phyloP scores from a whole-genome alignment of 2,888 invertebrate species.

The Rapana venosa region DNA sequence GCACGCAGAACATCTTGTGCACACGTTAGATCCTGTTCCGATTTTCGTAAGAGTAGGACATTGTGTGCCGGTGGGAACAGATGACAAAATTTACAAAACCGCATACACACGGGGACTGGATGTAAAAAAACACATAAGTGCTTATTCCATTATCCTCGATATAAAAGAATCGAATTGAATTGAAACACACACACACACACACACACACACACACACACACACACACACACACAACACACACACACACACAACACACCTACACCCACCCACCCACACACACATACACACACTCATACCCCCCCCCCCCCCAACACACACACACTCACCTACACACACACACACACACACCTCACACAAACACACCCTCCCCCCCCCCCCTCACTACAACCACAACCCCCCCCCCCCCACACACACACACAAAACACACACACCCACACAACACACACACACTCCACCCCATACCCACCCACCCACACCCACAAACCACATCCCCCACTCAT shows the following conservation, averaged over 20 bases:
- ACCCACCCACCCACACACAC: no score
- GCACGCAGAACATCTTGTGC: no score
- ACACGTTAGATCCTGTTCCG: no score
- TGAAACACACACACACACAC: background rate
- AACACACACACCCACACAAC: background rate
- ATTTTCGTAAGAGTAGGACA: no score
- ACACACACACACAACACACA: background rate
- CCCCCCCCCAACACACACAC: background rate
- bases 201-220: background rate
- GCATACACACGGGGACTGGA: no score
- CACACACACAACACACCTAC: no score
- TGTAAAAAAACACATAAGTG: no score
- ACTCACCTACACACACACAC: background rate
- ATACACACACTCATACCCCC: background rate
- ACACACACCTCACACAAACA: background rate
- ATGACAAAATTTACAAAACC: no score
- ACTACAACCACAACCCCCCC: constrained; percentile 13
- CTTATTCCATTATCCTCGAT: no score
- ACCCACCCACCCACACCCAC: background rate
- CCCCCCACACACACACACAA: background rate
- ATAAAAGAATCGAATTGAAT: no score
- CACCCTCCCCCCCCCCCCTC: constrained; percentile 13
- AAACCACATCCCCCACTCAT: no score
- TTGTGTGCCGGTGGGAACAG: no score
- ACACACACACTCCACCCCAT: background rate